These are phyloP conservation scores for Orchestia grillus DNA, from an alignment of 1,140 invertebrate genomes.

Conservation along the genomic window DNA sequence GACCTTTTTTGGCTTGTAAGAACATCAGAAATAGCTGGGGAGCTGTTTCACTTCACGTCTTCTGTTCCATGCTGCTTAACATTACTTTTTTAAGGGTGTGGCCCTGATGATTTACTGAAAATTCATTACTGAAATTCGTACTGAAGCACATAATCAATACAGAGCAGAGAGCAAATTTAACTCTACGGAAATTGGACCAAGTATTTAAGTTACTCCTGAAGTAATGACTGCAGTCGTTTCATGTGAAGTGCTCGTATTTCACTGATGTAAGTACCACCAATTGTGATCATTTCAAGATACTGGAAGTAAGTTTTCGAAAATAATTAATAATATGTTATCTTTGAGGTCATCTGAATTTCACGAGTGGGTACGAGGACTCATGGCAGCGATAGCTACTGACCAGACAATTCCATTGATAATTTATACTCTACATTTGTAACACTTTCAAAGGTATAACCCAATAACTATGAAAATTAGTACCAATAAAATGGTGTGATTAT, in stretches of 20 bases:
- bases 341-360: neutral
- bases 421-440: too few relatives aligned
- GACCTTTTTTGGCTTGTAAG: neutral
- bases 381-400: neutral
- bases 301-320: neutral
- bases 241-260: neutral
- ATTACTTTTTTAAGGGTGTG: neutral
- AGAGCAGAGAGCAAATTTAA: neutral
- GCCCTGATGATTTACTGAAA: too few relatives aligned
- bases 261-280: neutral
- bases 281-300: neutral
- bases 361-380: neutral
- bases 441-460: too few relatives aligned
- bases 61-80: neutral
- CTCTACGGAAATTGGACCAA: neutral
- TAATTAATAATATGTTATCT: neutral
- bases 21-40: neutral
- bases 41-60: neutral
- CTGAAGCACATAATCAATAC: too few relatives aligned
- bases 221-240: neutral
- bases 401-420: neutral
- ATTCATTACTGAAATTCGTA: too few relatives aligned
- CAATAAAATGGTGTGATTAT: too few relatives aligned
- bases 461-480: too few relatives aligned
- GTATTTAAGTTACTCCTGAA: neutral